Base-by-base conservation (phyloP, 2,797 vertebrate species). In the Lithobates sylvaticus region DNA sequence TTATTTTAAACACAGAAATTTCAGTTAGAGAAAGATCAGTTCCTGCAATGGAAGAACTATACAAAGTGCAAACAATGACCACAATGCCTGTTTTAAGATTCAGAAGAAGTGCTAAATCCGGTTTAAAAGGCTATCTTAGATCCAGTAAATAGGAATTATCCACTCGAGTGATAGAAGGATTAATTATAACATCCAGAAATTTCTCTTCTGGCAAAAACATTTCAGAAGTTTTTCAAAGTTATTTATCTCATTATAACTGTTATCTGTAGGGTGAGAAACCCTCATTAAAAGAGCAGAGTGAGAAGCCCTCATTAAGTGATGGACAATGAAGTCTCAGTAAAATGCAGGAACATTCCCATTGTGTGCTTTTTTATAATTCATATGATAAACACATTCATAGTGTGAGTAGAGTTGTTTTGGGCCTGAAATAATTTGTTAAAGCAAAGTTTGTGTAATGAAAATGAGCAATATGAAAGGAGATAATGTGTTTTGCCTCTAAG, bases 391-490 rank as follows among this genome's bases (percentile, higher is more conserved):
- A 54, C 3, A 32, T 73, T 54, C 18, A 74, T 44, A 44, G 69
- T n/a, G 72, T 27, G n/a, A 50, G 26, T 26, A 47, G 72, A 27
- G 36, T 5, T 73, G 36, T 73, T 65, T 39, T 74, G 80, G 27
- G 54, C 61, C 8, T 44, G 64, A 82, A 64, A 42, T 42, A 65
- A 67, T 47, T 29, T 68, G 21, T 27, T 32, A 64, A 81, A 85
- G 65, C 70, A 69, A 81, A 61, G 47, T 61, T 81, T 85, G 58
- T 9, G 15, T 39, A 83, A 67, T 69, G 42, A 83, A 87, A 78
- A 87, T 29, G 39, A 83, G 80, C 68, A 73, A 65, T 50, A 69
- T 27, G 54, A 69, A 73, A 83, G 50, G 26, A 79, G 58, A 77
- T 78, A 87, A 69, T 74, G 34, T 64, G 67, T 67, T 81, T 47